phyloP scores from a whole-genome alignment of 30 jellyfish, hydroid and myxozoan genomes.

The Cassiopea andromeda region DNA sequence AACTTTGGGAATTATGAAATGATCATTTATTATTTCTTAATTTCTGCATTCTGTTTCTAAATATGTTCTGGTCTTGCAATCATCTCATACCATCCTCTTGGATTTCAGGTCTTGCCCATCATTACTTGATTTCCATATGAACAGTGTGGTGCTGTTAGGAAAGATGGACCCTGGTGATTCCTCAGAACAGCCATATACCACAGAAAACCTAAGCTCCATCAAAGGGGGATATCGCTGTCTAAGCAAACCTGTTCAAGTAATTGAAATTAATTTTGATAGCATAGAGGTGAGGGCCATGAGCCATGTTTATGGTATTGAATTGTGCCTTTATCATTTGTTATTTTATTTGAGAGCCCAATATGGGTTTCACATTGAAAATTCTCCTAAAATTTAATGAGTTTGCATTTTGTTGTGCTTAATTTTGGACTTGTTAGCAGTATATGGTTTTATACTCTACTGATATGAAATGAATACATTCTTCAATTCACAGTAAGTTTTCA shows the following conservation, averaged over 20 bases:
- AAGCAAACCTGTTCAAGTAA: constrained; percentile 28
- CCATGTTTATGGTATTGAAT: too few species aligned
- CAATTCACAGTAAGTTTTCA: too few species aligned
- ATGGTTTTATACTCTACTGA: too few species aligned
- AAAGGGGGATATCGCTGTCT: constrained; percentile 70
- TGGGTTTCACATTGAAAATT: too few species aligned
- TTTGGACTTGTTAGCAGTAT: too few species aligned
- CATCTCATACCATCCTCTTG: neutral
- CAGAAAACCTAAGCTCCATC: constrained; percentile 61
- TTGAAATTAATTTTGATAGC: constrained; percentile 50
- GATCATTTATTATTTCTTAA: too few species aligned
- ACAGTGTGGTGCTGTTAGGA: constrained; percentile 57
- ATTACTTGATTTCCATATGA: constrained; percentile 3
- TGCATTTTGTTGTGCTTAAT: too few species aligned
- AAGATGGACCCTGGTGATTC: constrained; percentile 74
- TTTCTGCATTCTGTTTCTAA: neutral
- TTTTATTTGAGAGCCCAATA: too few species aligned
- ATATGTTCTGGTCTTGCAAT: neutral
- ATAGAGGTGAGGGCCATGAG: constrained; percentile 27
- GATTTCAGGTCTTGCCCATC: constrained; percentile 9
- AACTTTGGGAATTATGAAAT: too few species aligned
- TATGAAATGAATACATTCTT: too few species aligned
- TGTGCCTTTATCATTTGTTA: too few species aligned
- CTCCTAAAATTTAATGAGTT: too few species aligned
- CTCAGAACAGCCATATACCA: constrained; percentile 85